These are phyloP conservation scores for Netelia inedita DNA, from an alignment of 2,888 invertebrate genomes.

Conservation along the genomic window DNA sequence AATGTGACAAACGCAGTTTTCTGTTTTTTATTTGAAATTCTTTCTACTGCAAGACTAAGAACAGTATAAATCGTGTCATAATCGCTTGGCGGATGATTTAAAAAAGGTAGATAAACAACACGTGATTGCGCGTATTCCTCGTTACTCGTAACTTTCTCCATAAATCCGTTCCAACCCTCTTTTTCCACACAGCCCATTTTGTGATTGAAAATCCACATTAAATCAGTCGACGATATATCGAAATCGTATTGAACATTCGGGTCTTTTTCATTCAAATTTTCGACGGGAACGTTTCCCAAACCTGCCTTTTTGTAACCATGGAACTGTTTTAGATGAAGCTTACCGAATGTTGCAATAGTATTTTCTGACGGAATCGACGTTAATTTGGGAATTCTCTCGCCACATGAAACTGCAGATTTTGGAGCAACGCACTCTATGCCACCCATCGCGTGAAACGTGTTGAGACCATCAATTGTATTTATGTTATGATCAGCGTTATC, in stretches of 20 bases:
- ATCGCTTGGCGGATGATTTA: slow-evolving; percentile 26
- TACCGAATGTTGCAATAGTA: slow-evolving; percentile 29
- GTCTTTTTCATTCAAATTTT: slow-evolving; percentile 38
- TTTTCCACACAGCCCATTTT: no score
- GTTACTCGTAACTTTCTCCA: slow-evolving; percentile 24
- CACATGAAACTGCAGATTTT: slow-evolving; percentile 29
- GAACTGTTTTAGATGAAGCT: slow-evolving; percentile 10
- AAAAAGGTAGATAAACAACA: slow-evolving; percentile 28
- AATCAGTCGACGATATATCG: no score
- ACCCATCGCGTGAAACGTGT: slow-evolving; percentile 38
- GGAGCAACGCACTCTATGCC: slow-evolving; percentile 32
- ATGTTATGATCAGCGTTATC: slow-evolving; percentile 30
- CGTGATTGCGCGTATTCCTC: slow-evolving; percentile 27
- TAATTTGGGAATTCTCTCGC: slow-evolving; percentile 23
- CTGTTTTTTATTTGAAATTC: slow-evolving; percentile 15
- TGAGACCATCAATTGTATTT: slow-evolving; percentile 20
- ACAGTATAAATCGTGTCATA: slow-evolving; percentile 38
- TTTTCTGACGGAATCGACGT: slow-evolving; percentile 22
- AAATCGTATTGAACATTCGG: slow-evolving; percentile 27
- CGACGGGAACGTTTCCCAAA: slow-evolving; percentile 26
- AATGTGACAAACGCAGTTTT: slow-evolving; percentile 33
- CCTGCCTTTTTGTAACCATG: slow-evolving; percentile 34
- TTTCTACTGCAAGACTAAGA: slow-evolving; percentile 24
- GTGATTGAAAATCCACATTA: no score
- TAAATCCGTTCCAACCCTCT: slow-evolving; percentile 43